phyloP scores from a whole-genome alignment of 2,113 vertebrate species.

The Spermophilus dauricus region DNA sequence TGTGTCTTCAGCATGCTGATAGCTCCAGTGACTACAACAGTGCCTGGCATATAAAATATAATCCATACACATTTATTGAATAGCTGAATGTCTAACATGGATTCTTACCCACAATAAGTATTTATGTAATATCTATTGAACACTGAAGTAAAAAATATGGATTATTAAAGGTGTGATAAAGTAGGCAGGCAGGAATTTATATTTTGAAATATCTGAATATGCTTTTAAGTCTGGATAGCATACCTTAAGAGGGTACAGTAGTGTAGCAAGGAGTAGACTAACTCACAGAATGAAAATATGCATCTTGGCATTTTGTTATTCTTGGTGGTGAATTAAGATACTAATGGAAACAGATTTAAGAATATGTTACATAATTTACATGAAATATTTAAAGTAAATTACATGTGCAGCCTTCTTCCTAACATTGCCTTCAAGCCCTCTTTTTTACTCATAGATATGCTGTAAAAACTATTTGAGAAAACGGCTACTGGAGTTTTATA shows the following conservation, averaged over 20 bases:
- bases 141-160: not conserved
- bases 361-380: not conserved
- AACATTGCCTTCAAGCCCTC: no score
- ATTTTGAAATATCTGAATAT: not conserved
- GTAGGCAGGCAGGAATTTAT: not conserved
- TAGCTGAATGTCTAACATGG: not conserved
- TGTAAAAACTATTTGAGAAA: no score
- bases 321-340: not conserved
- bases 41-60: not conserved
- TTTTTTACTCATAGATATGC: no score
- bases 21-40: not conserved
- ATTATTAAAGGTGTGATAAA: not conserved
- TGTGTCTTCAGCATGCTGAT: not conserved
- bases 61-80: not conserved
- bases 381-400: not conserved
- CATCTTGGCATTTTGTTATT: not conserved
- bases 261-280: not conserved
- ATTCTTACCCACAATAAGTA: not conserved
- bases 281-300: not conserved
- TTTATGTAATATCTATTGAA: not conserved
- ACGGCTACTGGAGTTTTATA: no score
- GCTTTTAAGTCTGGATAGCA: not conserved
- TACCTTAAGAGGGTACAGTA: not conserved
- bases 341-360: constrained; percentile 42
- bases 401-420: no score